Evolutionary conservation across 2,888 invertebrate genomes (phyloP).

Genomic region (Leucoma salicis): DNA sequence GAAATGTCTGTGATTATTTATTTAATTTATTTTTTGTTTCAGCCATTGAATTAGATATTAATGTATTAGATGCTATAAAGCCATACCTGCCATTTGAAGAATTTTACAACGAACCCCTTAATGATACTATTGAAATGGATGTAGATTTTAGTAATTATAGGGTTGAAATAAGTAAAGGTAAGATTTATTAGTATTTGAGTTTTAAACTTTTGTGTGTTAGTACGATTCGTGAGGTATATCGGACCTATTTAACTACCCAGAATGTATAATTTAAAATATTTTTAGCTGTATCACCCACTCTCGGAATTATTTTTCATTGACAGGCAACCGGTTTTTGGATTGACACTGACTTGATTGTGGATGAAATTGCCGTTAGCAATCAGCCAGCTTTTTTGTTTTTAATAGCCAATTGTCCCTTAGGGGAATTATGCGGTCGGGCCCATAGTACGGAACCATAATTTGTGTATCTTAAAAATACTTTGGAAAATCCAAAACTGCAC

Average conservation of each 20-base stretch:
- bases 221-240: background rate
- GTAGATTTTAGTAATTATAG: conserved; percentile 95
- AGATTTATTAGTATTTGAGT: conserved; percentile 25
- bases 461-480: no score
- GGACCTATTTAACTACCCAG: no score
- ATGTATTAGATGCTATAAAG: conserved; percentile 90
- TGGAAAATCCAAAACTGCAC: no score
- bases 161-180: conserved; percentile 81
- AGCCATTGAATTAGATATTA: conserved; percentile 88
- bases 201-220: background rate
- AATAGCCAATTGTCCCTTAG: no score
- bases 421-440: no score
- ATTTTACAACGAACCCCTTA: conserved; percentile 96
- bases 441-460: no score
- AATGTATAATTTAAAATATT: no score
- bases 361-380: background rate
- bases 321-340: no score
- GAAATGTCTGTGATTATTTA: no score
- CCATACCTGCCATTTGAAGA: conserved; percentile 93
- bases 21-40: conserved; percentile 46
- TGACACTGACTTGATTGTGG: background rate
- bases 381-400: no score
- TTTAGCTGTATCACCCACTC: no score
- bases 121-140: conserved; percentile 96
- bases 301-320: no score